Evolutionary conservation across 1,140 invertebrate genomes (phyloP).

Genomic region (Hydropsyche tenuis): DNA sequence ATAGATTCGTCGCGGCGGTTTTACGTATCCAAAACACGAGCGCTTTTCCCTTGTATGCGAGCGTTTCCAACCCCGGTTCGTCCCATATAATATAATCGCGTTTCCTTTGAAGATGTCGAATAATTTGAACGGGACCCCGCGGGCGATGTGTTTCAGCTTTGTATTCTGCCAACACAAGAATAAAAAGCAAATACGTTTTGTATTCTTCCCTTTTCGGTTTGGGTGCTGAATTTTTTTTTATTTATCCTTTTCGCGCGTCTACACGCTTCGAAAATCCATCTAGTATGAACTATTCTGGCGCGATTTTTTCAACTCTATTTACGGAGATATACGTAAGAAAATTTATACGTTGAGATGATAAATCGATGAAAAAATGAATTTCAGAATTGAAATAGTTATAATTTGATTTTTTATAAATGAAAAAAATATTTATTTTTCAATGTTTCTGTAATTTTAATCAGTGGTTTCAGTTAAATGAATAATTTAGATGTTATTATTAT

Average conservation of each 20-base stretch:
- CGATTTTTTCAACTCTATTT: too few relatives aligned
- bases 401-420: too few relatives aligned
- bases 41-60: not conserved
- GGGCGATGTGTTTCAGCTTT: slow-evolving; percentile 43
- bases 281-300: too few relatives aligned
- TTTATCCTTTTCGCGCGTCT: not conserved
- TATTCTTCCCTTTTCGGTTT: slow-evolving; percentile 34
- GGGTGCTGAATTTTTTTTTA: slow-evolving; percentile 18
- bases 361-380: too few relatives aligned
- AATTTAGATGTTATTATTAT: too few relatives aligned
- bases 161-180: slow-evolving; percentile 43
- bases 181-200: slow-evolving; percentile 45
- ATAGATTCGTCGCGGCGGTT: slow-evolving; percentile 24
- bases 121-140: slow-evolving; percentile 40
- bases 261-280: not conserved
- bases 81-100: slow-evolving; percentile 35
- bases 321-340: too few relatives aligned
- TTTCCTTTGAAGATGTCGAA: slow-evolving; percentile 43
- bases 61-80: not conserved
- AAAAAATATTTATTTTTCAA: too few relatives aligned
- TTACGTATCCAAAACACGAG: slow-evolving; percentile 32
- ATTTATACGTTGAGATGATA: too few relatives aligned
- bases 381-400: too few relatives aligned
- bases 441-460: too few relatives aligned
- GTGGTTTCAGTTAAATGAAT: too few relatives aligned